Conservation (phyloP, 2,113 vertebrate genomes). For the Chlamydotis undulata region DNA sequence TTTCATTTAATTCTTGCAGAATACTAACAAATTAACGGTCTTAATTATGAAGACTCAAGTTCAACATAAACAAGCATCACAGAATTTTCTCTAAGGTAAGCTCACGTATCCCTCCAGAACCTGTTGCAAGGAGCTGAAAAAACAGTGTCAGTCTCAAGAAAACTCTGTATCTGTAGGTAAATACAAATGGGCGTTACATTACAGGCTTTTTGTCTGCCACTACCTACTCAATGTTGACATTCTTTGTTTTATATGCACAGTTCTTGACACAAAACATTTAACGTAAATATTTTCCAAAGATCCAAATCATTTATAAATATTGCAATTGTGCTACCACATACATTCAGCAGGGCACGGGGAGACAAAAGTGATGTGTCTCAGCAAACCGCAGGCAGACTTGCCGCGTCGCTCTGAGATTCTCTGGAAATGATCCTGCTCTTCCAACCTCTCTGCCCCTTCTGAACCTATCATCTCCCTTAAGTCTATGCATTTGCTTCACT, state of each 20-base stretch:
- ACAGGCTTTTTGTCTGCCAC: background rate
- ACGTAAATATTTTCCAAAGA: background rate
- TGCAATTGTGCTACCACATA: background rate
- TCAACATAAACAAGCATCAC: background rate
- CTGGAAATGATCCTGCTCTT: background rate
- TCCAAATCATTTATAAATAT: background rate
- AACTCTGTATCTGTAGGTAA: background rate
- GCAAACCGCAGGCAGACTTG: background rate
- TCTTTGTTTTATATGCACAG: background rate
- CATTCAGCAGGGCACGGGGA: background rate
- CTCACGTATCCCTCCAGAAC: background rate
- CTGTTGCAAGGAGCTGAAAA: background rate
- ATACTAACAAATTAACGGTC: background rate
- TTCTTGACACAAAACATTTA: background rate
- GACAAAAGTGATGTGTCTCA: background rate
- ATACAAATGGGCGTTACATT: background rate
- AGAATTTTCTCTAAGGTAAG: background rate
- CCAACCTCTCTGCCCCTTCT: background rate
- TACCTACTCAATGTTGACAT: background rate
- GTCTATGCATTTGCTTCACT: background rate
- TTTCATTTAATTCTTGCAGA: slow-evolving; percentile 10
- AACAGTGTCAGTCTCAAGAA: background rate
- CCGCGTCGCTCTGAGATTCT: background rate
- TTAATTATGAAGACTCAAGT: background rate
- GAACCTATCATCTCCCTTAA: background rate